Base-by-base conservation (phyloP, 2,888 invertebrate genomes). In the Holacanthella duospinosa region DNA sequence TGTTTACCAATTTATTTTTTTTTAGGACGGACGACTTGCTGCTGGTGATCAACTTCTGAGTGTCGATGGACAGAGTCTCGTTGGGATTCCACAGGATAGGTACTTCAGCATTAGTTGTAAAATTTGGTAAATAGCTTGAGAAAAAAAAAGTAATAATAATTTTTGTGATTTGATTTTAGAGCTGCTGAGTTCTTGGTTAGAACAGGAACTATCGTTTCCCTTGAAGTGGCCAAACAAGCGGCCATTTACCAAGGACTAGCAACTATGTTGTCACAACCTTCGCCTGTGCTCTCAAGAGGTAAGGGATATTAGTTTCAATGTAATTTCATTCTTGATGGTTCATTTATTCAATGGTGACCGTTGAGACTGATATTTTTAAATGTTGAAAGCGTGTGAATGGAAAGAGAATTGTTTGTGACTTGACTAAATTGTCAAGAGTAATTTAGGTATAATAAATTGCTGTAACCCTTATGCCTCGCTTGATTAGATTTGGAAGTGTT, bases 171-270 rank as follows among this genome's bases (percentile, higher is more conserved):
- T 60, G 60, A 63, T 73, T 75, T 48, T 74, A 85, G 92, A 79
- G 99, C 99, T 66, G 99, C 99, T 1, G 93, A 96, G 77, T 89
- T 93, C 77, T 84, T 99, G 76, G 93, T 94, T 55, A 83, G 91
- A 62, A 96, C 96, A 19, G 95, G 96, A 9, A 90, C 90, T 48
- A 85, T 92, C 3, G 97, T 99, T 29, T 89, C 89, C 6, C 79
- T 99, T 68, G 94, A 95, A 78, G 96, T 99, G 65, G 95, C 94
- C 27, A 97, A 97, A 78, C 94, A 96, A 78, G 97, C 95, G 59
- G 99, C 97, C 59, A 88, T 95, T 74, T 89, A 91, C 77, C 96
- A 99, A 79, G 97, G 97, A 28, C 81, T 99, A 62, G 94, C 94
- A 21, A 92, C 93, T 21, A 70, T 72, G 70, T 80, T 96, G 59